These are phyloP conservation scores for Mus musculus DNA, from an alignment of 2,113 vertebrate genomes.

Conservation along the genomic window GRCm39 chr5:6619501-6620000, in stretches of 20 bases:
- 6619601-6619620: background rate
- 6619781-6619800: background rate
- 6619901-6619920: background rate
- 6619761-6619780: conserved; percentile 19
- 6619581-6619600: background rate
- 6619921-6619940: background rate
- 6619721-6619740: background rate
- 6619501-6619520: background rate
- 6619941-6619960: background rate
- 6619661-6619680: background rate
- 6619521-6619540: background rate
- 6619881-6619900: background rate
- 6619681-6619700: background rate
- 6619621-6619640: background rate
- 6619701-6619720: background rate
- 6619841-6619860: background rate
- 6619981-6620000: background rate
- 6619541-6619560: background rate
- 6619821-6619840: background rate
- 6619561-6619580: background rate
- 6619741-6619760: background rate
- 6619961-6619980: background rate
- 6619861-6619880: background rate
- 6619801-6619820: conserved; percentile 35
- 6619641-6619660: background rate